Percentiles rank a stretch among this genome's conserved stretches.
Evolutionary conservation across 2,797 vertebrate species (phyloP).

Genomic region (Craterocephalus amniculus): DNA sequence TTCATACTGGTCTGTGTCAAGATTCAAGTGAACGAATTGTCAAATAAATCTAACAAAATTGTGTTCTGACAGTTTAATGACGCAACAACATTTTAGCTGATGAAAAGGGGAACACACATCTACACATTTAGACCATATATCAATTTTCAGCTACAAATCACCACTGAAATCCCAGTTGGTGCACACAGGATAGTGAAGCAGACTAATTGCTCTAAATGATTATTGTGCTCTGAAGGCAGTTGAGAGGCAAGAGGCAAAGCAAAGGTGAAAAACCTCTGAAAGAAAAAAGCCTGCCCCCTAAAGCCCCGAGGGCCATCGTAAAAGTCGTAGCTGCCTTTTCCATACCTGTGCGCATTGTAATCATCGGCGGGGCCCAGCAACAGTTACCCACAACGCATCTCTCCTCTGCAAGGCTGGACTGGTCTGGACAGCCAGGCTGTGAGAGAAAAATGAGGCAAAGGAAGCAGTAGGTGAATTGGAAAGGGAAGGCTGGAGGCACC

Average conservation of each 20-base stretch:
- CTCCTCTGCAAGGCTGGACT: conserved; percentile 54
- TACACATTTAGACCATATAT: background rate
- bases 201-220: conserved; percentile 55
- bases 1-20: background rate
- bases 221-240: conserved; percentile 38
- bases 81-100: background rate
- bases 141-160: conserved; percentile 1
- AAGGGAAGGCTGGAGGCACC: conserved; percentile 17
- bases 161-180: background rate
- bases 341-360: conserved; percentile 66
- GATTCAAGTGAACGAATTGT: background rate
- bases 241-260: conserved; percentile 44
- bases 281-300: conserved; percentile 27
- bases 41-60: background rate
- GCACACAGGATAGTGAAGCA: background rate
- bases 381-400: conserved; percentile 43
- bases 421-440: conserved; percentile 40
- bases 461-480: conserved; percentile 14
- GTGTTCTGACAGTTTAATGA: background rate
- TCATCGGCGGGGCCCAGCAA: conserved; percentile 46
- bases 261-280: conserved; percentile 54
- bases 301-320: conserved; percentile 59
- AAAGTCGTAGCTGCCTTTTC: conserved; percentile 57
- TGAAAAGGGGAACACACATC: background rate
- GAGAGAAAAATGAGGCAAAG: conserved; percentile 15